Conservation (phyloP, 2,888 invertebrate genomes). For the Ellobium chinense region DNA sequence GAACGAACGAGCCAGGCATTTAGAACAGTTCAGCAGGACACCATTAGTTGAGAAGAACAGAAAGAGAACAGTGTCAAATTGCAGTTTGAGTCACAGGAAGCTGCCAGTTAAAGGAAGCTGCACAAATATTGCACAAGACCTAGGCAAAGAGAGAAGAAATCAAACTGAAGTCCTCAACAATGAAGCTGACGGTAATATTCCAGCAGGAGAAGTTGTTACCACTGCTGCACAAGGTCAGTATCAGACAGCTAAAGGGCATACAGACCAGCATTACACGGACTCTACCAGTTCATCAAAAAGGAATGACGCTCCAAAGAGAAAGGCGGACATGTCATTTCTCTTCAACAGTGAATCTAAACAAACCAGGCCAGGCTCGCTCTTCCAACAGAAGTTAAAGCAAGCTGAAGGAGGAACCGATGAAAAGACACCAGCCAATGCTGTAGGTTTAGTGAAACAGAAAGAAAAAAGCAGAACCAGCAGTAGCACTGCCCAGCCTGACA, state of each 20-base stretch:
- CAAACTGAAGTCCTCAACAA: too few relatives aligned
- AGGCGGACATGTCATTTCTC: background rate
- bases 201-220: too few relatives aligned
- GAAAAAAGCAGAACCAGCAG: background rate
- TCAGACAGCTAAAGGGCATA: background rate
- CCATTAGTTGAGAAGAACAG: slow-evolving; percentile 7
- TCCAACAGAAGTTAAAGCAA: too few relatives aligned
- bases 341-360: slow-evolving; percentile 6
- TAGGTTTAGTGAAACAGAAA: background rate
- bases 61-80: background rate
- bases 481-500: background rate
- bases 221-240: background rate
- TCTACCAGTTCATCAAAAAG: background rate
- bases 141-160: too few relatives aligned
- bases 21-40: slow-evolving; percentile 15
- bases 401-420: background rate
- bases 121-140: background rate
- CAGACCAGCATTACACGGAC: background rate
- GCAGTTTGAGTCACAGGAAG: background rate
- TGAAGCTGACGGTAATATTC: too few relatives aligned
- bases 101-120: background rate
- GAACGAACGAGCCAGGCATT: too few relatives aligned
- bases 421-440: background rate
- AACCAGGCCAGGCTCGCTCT: too few relatives aligned
- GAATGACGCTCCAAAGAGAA: slow-evolving; percentile 10